Evolutionary conservation across 2,797 vertebrate genomes (phyloP).

Genomic region (Crocidura indochinensis): DNA sequence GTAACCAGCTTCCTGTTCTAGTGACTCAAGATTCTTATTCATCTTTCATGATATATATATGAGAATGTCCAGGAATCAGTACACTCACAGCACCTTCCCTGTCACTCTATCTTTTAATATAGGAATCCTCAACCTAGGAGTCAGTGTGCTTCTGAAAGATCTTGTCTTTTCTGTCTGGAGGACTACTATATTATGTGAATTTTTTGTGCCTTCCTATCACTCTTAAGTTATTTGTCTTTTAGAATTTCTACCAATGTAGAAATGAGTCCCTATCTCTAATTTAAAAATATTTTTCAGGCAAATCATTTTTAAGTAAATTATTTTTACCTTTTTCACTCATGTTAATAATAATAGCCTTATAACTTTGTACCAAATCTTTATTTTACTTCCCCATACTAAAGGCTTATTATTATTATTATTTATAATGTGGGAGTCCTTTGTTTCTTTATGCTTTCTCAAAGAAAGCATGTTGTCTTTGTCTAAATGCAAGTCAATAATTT

Average conservation of each 20-base stretch:
- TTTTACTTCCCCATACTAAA: constrained; percentile 49
- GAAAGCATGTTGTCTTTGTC: constrained; percentile 62
- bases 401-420: constrained; percentile 53
- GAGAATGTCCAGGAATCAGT: neutral
- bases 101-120: too few species aligned
- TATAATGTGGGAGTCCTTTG: constrained; percentile 63
- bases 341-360: constrained; percentile 62
- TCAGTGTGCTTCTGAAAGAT: neutral
- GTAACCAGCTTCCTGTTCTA: neutral
- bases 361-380: constrained; percentile 56
- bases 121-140: too few species aligned
- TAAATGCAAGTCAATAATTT: constrained; percentile 50
- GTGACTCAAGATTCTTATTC: neutral
- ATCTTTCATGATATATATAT: neutral
- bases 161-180: neutral
- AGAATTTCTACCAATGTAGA: constrained; percentile 30
- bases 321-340: constrained; percentile 60
- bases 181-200: neutral
- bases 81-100: neutral
- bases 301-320: constrained; percentile 56
- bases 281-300: constrained; percentile 31
- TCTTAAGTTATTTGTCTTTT: constrained; percentile 13
- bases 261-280: constrained; percentile 14
- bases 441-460: constrained; percentile 55
- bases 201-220: constrained; percentile 45